A percentile compares a stretch with the other conserved stretches of the same genome.
Conservation (phyloP, 2,797 vertebrate species). For the Bufotes viridis region DNA sequence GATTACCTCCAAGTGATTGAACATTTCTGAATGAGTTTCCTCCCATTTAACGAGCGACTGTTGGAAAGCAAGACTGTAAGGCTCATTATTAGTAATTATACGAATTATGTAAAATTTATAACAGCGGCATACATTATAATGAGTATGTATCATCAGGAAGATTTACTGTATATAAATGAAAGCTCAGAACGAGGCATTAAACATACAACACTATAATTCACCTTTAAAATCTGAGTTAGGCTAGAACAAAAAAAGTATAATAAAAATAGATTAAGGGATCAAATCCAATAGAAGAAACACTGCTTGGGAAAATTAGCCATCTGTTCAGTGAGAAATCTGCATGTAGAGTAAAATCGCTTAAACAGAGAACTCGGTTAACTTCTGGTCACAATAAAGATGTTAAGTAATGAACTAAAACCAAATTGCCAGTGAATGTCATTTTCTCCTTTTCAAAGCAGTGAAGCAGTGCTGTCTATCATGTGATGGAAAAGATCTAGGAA, state of each 20-base stretch:
- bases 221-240: constrained; percentile 46
- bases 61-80: constrained; percentile 46
- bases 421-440: constrained; percentile 32
- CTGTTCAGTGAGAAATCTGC: constrained; percentile 55
- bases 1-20: constrained; percentile 42
- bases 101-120: constrained; percentile 58
- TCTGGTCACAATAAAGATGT: constrained; percentile 53
- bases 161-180: constrained; percentile 58
- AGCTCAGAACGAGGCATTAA: constrained; percentile 49
- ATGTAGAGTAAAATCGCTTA: constrained; percentile 44
- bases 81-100: constrained; percentile 60
- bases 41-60: constrained; percentile 56
- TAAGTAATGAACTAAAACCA: constrained; percentile 49
- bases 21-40: constrained; percentile 51
- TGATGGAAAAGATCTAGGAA: too few species aligned
- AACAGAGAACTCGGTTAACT: constrained; percentile 43
- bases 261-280: constrained; percentile 61
- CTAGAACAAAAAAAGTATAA: constrained; percentile 54
- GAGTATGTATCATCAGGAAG: constrained; percentile 52
- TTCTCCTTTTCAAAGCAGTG: constrained; percentile 18
- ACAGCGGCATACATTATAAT: constrained; percentile 54
- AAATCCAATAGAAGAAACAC: constrained; percentile 52
- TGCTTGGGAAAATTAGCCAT: constrained; percentile 61
- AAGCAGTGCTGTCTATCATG: background rate
- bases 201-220: constrained; percentile 53